Evolutionary conservation across 2,888 invertebrate genomes (phyloP), one percentile per base, ranked within the genome.

Genomic region (Chelonus formosanus): DNA sequence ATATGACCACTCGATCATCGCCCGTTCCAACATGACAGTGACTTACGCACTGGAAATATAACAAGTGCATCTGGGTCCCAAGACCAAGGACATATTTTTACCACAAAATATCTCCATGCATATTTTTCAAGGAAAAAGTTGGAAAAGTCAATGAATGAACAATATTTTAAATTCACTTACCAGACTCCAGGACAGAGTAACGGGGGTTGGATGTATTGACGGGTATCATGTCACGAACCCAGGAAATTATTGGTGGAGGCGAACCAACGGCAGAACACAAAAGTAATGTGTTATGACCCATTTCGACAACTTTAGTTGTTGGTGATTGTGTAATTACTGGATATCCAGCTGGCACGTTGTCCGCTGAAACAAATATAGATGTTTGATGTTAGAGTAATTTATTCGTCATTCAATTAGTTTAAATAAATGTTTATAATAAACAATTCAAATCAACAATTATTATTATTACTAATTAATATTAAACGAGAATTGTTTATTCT

Each of bases 201-300:
- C 96, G 88, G 0, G 93, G 91, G 85, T 95, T 94, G 73, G 89
- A 89, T 77, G 92, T 91, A 83, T 95, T 93, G 75, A 97, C 89
- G 64, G 96, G 97, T 79, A 97, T 87, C 83, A 92, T 91, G 86
- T 98, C 95, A 84, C 96, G 93, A 73, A 98, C 90, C 98, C 98
- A 99, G 73, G 93, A 90, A 77, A 98, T 93, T 76, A 88, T 89
- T 7, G 93, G 92, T 43, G 91, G 86, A 3, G 96, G 96, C 79
- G 88, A 92, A 62, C 97, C 98, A 52, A 89, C 89, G 45, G 96
- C 97, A 70, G 92, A 90, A 86, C 98, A 99, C 52, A 91, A 91
- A 78, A 99, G 89, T 34, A 94, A 90, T 8, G 97, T 93, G 53
- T 92, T 94, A 85, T 96, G 94, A 20, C 96, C 97, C 73, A 95